Base-by-base conservation (phyloP, 2,797 vertebrate genomes). In the Denticeps clupeoides region DNA sequence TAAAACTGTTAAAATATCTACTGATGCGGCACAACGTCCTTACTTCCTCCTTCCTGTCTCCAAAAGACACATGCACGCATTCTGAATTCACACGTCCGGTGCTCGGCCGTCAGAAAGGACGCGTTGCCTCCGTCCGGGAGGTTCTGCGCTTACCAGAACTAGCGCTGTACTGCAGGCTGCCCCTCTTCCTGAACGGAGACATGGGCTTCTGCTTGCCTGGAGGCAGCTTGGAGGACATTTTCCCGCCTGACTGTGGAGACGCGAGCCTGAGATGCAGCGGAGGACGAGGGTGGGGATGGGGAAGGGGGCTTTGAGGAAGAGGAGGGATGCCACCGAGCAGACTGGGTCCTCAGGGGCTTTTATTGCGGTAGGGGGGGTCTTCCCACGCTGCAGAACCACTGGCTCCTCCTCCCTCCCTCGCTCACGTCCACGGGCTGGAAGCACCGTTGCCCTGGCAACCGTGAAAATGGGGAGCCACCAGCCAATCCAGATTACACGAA, bases 181-280 rank as follows among this genome's bases (percentile, higher is more conserved):
- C 87, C 48, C 89, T 82, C 75, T 94, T 94, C 78, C 82, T 84
- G 69, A 88, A 90, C 46, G 84, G 84, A 16, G 82, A 86, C 23
- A 82, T 82, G 66, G 80, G 73, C 64, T 60, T 65, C 25, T 50
- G 45, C 53, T 82, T 83, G 70, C 62, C 60, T 2, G 75, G 64
- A 62, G 78, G 72, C 58, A 73, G 51, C 60, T 72, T 82, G 56
- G 81, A 79, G 58, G 84, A 80, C 84, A 87, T 87, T 53, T 55
- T 78, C 18, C 10, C 38, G 3, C 38, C 18, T 6, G 18, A 19
- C 32, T 1, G 24, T 50, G 41, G 32, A 28, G 51, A 42, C 45
- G 13, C 5, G 50, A 59, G 26, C 57, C 47, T 44, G 18, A 4
- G 35, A 18, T 5, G 13, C 16, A 24, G 35, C n/a, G 32, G n/a